A percentile compares a stretch with the other conserved stretches of the same genome.
Evolutionary conservation across 2,888 invertebrate species (phyloP).

Genomic region (Pterostichus madidus): DNA sequence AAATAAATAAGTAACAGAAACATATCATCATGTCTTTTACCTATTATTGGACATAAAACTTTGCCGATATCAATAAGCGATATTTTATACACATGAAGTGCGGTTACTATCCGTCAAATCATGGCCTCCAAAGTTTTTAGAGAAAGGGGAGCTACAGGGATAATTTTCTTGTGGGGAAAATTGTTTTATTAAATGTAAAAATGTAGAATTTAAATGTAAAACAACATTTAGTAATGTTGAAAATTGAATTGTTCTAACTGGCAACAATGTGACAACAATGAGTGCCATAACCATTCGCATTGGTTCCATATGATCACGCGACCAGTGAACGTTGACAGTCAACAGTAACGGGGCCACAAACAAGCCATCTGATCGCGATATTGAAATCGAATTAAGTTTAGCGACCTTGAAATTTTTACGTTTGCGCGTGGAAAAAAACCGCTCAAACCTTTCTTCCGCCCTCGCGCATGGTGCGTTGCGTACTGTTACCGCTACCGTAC

Average conservation of each 20-base stretch:
- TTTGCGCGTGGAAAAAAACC: slow-evolving; percentile 66
- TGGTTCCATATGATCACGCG: slow-evolving; percentile 11
- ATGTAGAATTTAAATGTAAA: no score
- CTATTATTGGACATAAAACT: no score
- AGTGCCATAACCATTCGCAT: background rate
- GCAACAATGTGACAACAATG: slow-evolving; percentile 29
- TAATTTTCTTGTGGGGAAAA: no score
- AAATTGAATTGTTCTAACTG: background rate
- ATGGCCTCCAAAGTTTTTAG: no score
- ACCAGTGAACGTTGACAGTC: slow-evolving; percentile 32
- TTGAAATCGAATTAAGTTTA: slow-evolving; percentile 64
- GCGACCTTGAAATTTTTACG: slow-evolving; percentile 67
- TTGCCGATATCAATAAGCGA: no score
- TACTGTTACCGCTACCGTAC: slow-evolving; percentile 21
- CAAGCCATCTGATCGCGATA: slow-evolving; percentile 59
- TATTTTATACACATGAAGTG: no score
- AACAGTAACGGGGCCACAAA: slow-evolving; percentile 51
- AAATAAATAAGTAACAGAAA: no score
- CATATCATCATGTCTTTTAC: no score
- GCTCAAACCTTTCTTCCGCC: slow-evolving; percentile 60
- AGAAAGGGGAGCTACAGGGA: no score
- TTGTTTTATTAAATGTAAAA: no score
- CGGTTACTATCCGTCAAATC: no score
- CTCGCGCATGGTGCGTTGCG: slow-evolving; percentile 43
- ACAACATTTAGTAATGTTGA: no score